phyloP scores from a whole-genome alignment of 2,888 invertebrate genomes.

The Dicranocentrus wangi region DNA sequence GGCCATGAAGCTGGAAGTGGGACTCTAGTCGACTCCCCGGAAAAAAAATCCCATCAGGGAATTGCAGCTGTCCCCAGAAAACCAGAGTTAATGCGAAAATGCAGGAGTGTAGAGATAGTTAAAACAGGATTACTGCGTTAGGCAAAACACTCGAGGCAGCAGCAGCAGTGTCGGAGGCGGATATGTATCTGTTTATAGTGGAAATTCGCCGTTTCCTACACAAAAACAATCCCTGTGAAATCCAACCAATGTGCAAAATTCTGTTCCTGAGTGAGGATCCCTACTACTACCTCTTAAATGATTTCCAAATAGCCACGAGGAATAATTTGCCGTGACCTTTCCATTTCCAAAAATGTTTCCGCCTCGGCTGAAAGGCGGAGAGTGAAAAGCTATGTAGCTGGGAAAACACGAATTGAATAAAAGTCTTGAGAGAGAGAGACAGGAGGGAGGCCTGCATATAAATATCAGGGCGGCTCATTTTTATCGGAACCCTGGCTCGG shows the following conservation, averaged over 20 bases:
- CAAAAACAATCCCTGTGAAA: too few species aligned
- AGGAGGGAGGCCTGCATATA: conserved; percentile 40
- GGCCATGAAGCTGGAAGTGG: too few species aligned
- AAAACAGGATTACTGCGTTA: too few species aligned
- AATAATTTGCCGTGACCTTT: conserved; percentile 42
- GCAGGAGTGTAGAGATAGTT: too few species aligned
- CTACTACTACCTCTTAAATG: not conserved
- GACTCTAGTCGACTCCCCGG: too few species aligned
- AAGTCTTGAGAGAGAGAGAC: conserved; percentile 19
- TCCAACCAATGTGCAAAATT: too few species aligned
- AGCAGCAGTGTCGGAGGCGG: too few species aligned
- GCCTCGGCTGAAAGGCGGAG: conserved; percentile 10
- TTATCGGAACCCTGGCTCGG: conserved; percentile 40
- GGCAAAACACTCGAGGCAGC: too few species aligned
- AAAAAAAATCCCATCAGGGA: not conserved
- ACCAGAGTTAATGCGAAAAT: not conserved
- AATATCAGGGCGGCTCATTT: conserved; percentile 45
- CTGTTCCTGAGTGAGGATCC: too few species aligned
- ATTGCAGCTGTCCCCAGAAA: conserved; percentile 10
- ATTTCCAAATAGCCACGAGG: too few species aligned
- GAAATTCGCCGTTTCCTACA: too few species aligned
- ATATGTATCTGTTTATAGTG: too few species aligned
- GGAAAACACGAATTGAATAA: conserved; percentile 60
- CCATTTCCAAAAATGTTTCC: conserved; percentile 20
- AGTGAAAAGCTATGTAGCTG: conserved; percentile 60